phyloP scores from a whole-genome alignment of 2,888 invertebrate species.

The Scaptomyza parva region DNA sequence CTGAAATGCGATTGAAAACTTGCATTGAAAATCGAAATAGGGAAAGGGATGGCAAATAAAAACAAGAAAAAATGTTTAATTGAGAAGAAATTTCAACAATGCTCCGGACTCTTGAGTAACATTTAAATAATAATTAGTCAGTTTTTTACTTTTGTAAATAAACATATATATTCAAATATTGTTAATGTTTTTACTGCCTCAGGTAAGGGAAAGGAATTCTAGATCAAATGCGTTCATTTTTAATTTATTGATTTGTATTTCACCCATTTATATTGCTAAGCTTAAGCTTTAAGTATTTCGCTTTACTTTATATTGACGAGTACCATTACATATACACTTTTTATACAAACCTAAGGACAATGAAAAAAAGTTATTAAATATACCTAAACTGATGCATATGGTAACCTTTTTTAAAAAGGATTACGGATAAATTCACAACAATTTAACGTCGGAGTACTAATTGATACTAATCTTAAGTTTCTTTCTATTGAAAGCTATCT shows the following conservation, averaged over 20 bases:
- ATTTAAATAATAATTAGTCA: not conserved
- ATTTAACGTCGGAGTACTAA: no score
- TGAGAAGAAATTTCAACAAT: not conserved
- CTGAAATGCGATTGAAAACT: constrained; percentile 33
- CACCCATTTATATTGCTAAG: not conserved
- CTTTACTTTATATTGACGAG: no score
- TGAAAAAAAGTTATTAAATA: no score
- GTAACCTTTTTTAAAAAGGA: no score
- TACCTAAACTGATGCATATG: no score
- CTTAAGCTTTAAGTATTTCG: not conserved
- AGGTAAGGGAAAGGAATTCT: not conserved
- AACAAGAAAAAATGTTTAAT: not conserved
- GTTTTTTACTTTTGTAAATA: not conserved
- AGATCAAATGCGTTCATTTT: not conserved
- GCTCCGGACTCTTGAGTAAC: not conserved
- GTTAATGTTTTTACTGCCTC: not conserved
- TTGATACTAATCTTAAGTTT: no score
- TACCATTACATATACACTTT: no score
- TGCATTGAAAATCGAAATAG: constrained; percentile 12
- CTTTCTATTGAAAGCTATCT: no score
- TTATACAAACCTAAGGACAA: no score
- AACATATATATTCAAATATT: not conserved
- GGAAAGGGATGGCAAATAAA: not conserved
- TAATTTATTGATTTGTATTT: not conserved
- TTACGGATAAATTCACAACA: no score